Evolutionary conservation across 2,113 vertebrate genomes (phyloP).

Genomic region (Pitta sordida): DNA sequence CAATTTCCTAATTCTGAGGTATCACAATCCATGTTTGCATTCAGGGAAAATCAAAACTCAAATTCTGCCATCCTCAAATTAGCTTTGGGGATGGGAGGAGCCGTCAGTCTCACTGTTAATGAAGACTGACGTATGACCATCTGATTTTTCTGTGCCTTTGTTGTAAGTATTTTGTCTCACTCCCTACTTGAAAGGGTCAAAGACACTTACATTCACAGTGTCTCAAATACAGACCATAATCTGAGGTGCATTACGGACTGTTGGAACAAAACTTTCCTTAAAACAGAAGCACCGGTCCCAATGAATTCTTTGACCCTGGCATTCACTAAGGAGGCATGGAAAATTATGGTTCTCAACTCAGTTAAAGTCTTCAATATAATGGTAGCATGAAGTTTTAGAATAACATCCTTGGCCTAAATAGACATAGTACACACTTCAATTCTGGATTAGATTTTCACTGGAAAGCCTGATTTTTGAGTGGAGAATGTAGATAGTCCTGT

Average conservation of each 20-base stretch:
- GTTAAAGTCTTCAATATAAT: neutral
- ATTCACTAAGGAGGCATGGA: slow-evolving; percentile 35
- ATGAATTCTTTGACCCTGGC: neutral
- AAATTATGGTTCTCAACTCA: neutral
- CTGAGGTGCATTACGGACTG: neutral
- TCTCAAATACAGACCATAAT: neutral
- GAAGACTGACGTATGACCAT: neutral
- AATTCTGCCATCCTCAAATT: slow-evolving; percentile 44
- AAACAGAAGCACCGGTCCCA: neutral
- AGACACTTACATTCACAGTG: neutral
- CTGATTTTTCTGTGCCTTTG: slow-evolving; percentile 60
- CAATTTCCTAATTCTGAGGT: neutral
- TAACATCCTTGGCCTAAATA: neutral
- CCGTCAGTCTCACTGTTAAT: neutral
- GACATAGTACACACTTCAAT: neutral
- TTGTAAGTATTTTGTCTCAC: neutral
- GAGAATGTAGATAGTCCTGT: neutral
- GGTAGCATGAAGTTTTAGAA: neutral
- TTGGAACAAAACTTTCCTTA: neutral
- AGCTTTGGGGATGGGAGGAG: slow-evolving; percentile 6
- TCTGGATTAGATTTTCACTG: neutral
- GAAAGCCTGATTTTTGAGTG: neutral
- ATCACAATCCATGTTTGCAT: neutral
- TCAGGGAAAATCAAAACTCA: slow-evolving; percentile 71
- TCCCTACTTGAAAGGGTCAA: neutral